Evolutionary conservation across 2,797 vertebrate genomes (phyloP), one percentile per base, ranked within the genome.

Genomic region (Podargus strigoides): DNA sequence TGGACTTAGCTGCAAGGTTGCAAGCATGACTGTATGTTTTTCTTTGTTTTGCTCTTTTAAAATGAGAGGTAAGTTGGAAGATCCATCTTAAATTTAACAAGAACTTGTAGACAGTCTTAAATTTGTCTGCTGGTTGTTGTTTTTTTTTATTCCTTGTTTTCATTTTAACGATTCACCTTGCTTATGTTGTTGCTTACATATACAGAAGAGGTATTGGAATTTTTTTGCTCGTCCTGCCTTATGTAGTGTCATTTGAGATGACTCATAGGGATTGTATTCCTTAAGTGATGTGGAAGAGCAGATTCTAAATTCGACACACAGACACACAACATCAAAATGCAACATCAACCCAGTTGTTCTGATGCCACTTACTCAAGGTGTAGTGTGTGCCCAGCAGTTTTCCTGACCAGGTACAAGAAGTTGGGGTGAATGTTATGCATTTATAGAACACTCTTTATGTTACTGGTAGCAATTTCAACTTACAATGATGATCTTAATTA

Each of bases 291-390:
- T 88, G 73, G 75, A 94, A 72, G 80, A 93, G 68, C 89, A 70
- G 59, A 96, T 91, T 89, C 91, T 95, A 93, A 90, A 95, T 95
- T 83, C 95, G 88, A 94, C 92, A 56, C 37, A 39, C 74, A 91
- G 68, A 14, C 80, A 85, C 63, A 69, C 76, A 79, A 63, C 88
- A 89, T 89, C 75, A 59, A 87, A 91, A 93, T 80, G 50, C 59
- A 27, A 9, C 28, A 26, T 85, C 73, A 94, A 68, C 60, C 64
- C 27, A 14, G 55, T 58, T 91, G 90, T 84, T 89, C 56, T 91
- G 49, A 4, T 4, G n/a, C 46, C 59, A 8, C 53, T 83, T 66
- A 46, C 78, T 47, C 10, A 47, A 74, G 67, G 70, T 78, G 46
- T 74, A 49, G 36, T 52, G 30, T 6, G 37, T 88, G 82, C 81